A percentile compares a stretch with the other conserved stretches of the same genome.
Evolutionary conservation across 2,888 invertebrate genomes (phyloP).

Genomic region (Andrena fulva): DNA sequence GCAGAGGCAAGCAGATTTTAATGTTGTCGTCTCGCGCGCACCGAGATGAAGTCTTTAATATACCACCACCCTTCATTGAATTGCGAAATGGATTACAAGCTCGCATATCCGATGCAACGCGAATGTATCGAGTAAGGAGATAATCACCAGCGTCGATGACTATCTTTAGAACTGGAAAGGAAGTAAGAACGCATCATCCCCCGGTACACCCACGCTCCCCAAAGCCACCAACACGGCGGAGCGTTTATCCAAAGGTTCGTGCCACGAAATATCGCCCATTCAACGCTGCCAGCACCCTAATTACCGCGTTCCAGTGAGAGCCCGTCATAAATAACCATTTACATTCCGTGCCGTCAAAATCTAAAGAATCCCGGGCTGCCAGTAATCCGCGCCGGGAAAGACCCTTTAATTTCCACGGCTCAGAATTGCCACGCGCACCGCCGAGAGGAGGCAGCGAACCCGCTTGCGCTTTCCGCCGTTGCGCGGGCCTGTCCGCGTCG

Average conservation of each 20-base stretch:
- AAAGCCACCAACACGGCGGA: background rate
- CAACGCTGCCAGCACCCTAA: constrained; percentile 29
- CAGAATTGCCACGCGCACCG: constrained; percentile 17
- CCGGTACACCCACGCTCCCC: background rate
- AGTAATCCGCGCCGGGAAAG: constrained; percentile 7
- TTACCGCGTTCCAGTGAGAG: constrained; percentile 21
- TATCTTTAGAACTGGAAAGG: background rate
- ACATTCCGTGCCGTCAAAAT: constrained; percentile 17
- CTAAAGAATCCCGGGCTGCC: constrained; percentile 30
- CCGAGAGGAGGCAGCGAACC: background rate
- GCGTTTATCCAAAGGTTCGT: background rate
- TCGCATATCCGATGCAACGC: too few species aligned
- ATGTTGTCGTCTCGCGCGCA: background rate
- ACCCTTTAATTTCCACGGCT: constrained; percentile 34
- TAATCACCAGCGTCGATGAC: background rate
- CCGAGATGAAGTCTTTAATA: too few species aligned
- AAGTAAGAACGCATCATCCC: background rate
- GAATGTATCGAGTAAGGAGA: background rate
- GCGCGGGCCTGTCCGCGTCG: constrained; percentile 15
- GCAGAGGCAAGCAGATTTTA: background rate
- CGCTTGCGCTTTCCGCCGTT: constrained; percentile 19
- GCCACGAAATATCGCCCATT: constrained; percentile 35
- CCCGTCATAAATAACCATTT: constrained; percentile 42
- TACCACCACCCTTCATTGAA: too few species aligned
- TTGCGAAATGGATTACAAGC: too few species aligned